Conservation (phyloP, 2,888 invertebrate genomes). For the Diploptera punctata region DNA sequence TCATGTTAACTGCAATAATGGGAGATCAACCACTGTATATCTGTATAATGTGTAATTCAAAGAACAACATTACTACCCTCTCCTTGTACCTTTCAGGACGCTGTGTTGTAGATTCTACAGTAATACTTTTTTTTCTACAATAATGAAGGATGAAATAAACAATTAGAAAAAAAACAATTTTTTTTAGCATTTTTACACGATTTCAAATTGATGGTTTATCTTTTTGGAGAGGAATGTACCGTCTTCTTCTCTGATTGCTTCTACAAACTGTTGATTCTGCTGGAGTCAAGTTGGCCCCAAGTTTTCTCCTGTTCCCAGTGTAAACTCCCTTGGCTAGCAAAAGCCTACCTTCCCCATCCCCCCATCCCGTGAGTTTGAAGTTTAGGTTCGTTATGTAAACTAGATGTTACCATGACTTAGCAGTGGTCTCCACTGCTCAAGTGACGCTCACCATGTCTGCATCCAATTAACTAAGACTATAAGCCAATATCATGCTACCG, state of each 20-base stretch:
- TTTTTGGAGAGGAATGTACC: conserved; percentile 24
- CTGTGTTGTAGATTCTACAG: too few species aligned
- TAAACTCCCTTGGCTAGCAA: conserved; percentile 22
- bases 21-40: too few species aligned
- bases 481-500: not conserved
- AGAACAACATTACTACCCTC: too few species aligned
- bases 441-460: conserved; percentile 4
- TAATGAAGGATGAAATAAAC: too few species aligned
- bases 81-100: too few species aligned
- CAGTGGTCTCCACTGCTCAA: not conserved
- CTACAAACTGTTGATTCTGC: conserved; percentile 41
- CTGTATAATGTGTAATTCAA: too few species aligned
- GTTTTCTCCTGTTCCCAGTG: conserved; percentile 10
- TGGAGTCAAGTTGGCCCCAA: conserved; percentile 26
- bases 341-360: not conserved
- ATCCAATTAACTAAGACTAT: conserved; percentile 21
- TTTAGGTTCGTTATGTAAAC: conserved; percentile 28
- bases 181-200: too few species aligned
- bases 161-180: too few species aligned
- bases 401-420: not conserved
- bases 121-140: too few species aligned
- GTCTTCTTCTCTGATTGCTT: conserved; percentile 39
- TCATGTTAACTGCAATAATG: too few species aligned
- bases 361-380: not conserved
- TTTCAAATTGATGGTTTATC: too few species aligned